phyloP scores from a whole-genome alignment of 2,113 vertebrate genomes.

The Lepisosteus osseus region DNA sequence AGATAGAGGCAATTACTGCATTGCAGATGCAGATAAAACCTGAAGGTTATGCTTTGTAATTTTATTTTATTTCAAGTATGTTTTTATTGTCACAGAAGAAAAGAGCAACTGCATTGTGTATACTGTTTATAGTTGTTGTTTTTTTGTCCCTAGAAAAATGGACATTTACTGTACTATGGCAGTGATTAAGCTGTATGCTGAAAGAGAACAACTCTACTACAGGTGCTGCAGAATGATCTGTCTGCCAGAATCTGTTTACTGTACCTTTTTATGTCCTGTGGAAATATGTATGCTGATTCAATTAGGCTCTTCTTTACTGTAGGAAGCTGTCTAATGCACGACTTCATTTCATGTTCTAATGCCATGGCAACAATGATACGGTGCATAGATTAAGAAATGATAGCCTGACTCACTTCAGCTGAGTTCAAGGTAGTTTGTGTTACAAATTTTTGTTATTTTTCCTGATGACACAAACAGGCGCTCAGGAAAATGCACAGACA shows the following conservation, averaged over 20 bases:
- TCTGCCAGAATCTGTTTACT: constrained; percentile 18
- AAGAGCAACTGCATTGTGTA: constrained; percentile 28
- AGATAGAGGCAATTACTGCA: constrained; percentile 52
- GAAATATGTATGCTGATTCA: too few relatives aligned
- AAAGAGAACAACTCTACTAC: not conserved
- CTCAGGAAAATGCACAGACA: too few relatives aligned
- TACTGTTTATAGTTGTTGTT: constrained; percentile 18
- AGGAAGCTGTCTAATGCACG: too few relatives aligned
- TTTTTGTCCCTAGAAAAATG: constrained; percentile 20
- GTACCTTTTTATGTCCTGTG: too few relatives aligned
- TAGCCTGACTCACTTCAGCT: too few relatives aligned
- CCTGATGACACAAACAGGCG: too few relatives aligned
- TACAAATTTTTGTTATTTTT: too few relatives aligned
- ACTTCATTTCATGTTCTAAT: too few relatives aligned
- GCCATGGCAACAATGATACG: too few relatives aligned
- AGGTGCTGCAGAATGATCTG: constrained; percentile 22
- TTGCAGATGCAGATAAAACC: constrained; percentile 42
- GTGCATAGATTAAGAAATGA: too few relatives aligned
- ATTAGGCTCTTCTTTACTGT: too few relatives aligned
- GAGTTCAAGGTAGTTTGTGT: too few relatives aligned
- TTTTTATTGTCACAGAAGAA: constrained; percentile 32
- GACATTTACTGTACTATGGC: constrained; percentile 11
- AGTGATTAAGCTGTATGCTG: constrained; percentile 22
- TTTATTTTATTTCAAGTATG: constrained; percentile 36
- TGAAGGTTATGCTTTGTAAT: constrained; percentile 53